Evolutionary conservation across 2,888 invertebrate species (phyloP).

Genomic region (Carterocephalus palaemon): DNA sequence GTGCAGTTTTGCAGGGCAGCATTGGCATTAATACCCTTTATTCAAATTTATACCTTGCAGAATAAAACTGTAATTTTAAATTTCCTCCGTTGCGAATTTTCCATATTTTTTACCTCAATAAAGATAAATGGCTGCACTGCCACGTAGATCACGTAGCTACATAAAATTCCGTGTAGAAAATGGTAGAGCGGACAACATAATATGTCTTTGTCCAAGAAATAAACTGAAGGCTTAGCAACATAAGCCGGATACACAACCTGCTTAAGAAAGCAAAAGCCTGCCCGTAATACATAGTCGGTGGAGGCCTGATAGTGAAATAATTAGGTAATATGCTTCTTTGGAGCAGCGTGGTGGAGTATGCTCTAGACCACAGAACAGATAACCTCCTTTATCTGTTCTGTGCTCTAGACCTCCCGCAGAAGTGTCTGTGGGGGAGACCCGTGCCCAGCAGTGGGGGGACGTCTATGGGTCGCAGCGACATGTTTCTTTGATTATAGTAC

Average conservation of each 20-base stretch:
- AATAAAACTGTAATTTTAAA: background rate
- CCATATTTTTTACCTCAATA: constrained; percentile 7
- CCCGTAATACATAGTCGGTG: constrained; percentile 14
- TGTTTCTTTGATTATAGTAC: too few relatives aligned
- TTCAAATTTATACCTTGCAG: too few relatives aligned
- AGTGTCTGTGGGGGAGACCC: too few relatives aligned
- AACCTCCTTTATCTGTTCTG: too few relatives aligned
- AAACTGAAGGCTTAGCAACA: constrained; percentile 25
- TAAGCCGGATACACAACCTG: constrained; percentile 23
- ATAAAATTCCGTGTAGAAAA: constrained; percentile 17
- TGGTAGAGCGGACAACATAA: constrained; percentile 13
- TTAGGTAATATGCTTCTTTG: too few relatives aligned
- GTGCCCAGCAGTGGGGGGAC: too few relatives aligned
- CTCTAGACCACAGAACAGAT: too few relatives aligned
- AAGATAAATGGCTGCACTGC: constrained; percentile 6
- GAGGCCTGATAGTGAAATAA: constrained; percentile 14
- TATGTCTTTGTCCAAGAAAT: constrained; percentile 25
- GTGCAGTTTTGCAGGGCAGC: too few relatives aligned
- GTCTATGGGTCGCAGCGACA: too few relatives aligned
- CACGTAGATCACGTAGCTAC: constrained; percentile 4
- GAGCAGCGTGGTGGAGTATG: too few relatives aligned
- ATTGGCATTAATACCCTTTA: too few relatives aligned
- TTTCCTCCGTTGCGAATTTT: background rate
- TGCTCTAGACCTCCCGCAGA: too few relatives aligned
- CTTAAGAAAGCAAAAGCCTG: constrained; percentile 15